Conservation (phyloP, 2,113 vertebrate genomes). For the Prionailurus viverrinus region DNA sequence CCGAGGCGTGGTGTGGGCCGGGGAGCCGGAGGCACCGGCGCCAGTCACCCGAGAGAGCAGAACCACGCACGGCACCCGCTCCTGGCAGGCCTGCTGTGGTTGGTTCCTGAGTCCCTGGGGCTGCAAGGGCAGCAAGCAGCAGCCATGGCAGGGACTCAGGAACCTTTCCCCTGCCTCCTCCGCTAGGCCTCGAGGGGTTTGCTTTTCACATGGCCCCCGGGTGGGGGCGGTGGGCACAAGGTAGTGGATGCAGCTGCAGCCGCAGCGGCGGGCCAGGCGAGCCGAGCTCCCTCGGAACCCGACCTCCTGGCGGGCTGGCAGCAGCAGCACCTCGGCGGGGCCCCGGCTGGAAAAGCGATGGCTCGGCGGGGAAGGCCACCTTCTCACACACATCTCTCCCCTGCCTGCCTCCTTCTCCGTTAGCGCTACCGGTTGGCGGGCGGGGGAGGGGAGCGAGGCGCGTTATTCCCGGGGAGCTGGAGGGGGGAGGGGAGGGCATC, state of each 20-base stretch:
- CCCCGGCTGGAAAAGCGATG: neutral
- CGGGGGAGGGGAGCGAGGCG: constrained; percentile 81
- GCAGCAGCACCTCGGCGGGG: neutral
- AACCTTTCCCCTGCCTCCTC: constrained; percentile 71
- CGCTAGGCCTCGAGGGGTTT: constrained; percentile 80
- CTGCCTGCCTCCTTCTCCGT: constrained; percentile 78
- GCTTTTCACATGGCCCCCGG: constrained; percentile 75
- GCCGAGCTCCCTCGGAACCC: neutral
- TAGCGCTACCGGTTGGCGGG: constrained; percentile 81
- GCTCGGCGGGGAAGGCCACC: constrained; percentile 45
- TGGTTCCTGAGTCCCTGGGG: constrained; percentile 67
- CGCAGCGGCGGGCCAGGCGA: constrained; percentile 13
- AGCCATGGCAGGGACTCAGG: constrained; percentile 64
- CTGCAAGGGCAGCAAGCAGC: constrained; percentile 49
- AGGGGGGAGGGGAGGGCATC: constrained; percentile 65
- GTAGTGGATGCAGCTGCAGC: constrained; percentile 24
- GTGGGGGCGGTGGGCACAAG: constrained; percentile 51
- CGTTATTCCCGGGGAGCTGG: constrained; percentile 78
- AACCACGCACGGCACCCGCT: constrained; percentile 56
- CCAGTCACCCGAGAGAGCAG: constrained; percentile 23
- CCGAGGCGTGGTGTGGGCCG: neutral
- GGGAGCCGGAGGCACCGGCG: constrained; percentile 9
- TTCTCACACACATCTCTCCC: constrained; percentile 40
- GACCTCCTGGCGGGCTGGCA: constrained; percentile 8
- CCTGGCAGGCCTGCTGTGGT: constrained; percentile 67